Evolutionary conservation across 1,140 invertebrate genomes (phyloP).

Genomic region (Drosophila carrolli): DNA sequence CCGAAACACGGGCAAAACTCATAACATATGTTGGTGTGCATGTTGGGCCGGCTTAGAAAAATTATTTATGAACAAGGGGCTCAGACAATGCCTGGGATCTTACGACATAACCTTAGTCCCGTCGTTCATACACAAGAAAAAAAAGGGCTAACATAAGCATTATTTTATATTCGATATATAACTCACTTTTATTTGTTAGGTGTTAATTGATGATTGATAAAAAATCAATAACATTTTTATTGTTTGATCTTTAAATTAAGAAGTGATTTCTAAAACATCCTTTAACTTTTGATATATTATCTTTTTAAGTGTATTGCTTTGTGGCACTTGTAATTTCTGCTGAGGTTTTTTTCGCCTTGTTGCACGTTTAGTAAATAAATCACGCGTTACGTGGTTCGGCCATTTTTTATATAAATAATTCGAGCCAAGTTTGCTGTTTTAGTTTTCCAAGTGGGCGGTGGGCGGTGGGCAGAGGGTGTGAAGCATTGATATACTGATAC

Average conservation of each 20-base stretch:
- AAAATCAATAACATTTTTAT: too few species aligned
- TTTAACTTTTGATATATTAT: background rate
- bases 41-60: constrained; percentile 72
- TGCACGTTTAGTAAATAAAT: constrained; percentile 83
- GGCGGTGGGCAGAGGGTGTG: constrained; percentile 4
- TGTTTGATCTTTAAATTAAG: too few species aligned
- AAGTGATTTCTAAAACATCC: too few species aligned
- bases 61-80: constrained; percentile 78
- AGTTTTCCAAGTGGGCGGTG: constrained; percentile 19
- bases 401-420: constrained; percentile 82
- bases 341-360: constrained; percentile 69
- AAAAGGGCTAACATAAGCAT: background rate
- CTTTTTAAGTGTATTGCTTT: constrained; percentile 10
- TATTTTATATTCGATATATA: too few species aligned
- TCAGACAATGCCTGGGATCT: constrained; percentile 64
- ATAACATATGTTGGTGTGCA: constrained; percentile 71
- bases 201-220: too few species aligned
- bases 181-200: too few species aligned
- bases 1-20: constrained; percentile 13
- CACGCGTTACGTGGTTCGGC: constrained; percentile 72
- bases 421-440: constrained; percentile 61
- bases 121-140: constrained; percentile 3
- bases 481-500: constrained; percentile 49
- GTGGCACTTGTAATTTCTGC: constrained; percentile 73
- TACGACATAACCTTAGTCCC: constrained; percentile 10